A percentile compares a stretch with the other conserved stretches of the same genome.
These are phyloP conservation scores for Pelobates fuscus DNA, from an alignment of 2,113 vertebrate species.

Conservation along the genomic window DNA sequence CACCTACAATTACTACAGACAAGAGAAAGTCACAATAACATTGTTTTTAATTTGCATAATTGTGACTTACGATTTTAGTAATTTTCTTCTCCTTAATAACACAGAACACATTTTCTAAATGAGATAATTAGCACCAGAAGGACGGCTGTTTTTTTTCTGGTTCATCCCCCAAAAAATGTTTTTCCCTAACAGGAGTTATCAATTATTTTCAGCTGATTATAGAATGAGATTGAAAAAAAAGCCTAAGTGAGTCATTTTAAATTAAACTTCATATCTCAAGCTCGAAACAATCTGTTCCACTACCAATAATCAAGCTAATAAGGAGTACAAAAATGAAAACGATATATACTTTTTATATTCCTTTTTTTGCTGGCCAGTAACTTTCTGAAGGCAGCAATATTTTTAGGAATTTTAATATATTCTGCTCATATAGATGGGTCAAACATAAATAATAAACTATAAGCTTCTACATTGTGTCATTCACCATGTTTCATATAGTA, in stretches of 20 bases:
- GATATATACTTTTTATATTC: neutral
- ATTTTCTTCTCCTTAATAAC: neutral
- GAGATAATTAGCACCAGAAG: constrained; percentile 1
- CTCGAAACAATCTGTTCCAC: neutral
- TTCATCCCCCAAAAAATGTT: neutral
- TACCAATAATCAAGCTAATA: neutral
- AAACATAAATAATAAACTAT: no score
- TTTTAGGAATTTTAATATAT: no score
- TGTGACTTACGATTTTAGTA: no score
- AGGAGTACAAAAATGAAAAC: neutral
- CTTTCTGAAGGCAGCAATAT: no score
- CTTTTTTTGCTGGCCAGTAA: neutral
- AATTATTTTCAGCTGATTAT: neutral
- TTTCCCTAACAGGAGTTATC: neutral
- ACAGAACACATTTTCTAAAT: neutral
- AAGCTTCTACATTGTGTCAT: no score
- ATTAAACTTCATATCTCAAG: constrained; percentile 2
- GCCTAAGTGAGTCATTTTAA: constrained; percentile 13
- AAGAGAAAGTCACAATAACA: no score
- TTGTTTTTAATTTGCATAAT: constrained; percentile 8
- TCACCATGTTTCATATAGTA: no score
- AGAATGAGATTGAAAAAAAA: neutral
- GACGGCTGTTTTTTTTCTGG: no score
- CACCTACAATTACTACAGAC: no score
- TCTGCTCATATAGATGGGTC: neutral